Evolutionary conservation across 1,140 invertebrate genomes (phyloP), one percentile per base, ranked within the genome.

Genomic region (Berghia stephanieae): DNA sequence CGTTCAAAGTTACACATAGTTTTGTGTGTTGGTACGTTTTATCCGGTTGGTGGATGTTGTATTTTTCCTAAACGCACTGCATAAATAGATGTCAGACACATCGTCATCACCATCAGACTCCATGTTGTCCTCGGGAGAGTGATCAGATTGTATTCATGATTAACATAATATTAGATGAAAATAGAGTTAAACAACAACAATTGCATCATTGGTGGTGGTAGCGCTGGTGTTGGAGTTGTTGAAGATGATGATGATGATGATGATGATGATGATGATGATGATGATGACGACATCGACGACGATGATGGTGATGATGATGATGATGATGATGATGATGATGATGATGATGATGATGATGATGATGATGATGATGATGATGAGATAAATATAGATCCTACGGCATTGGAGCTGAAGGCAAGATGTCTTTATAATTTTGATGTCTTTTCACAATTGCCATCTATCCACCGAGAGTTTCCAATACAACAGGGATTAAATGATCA

Each of bases 41-140:
- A n/a, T n/a, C n/a, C n/a, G n/a, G n/a, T n/a, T n/a, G n/a, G n/a
- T n/a, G n/a, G n/a, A n/a, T n/a, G n/a, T n/a, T n/a, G n/a, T n/a
- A n/a, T n/a, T n/a, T n/a, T n/a, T n/a, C n/a, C n/a, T n/a, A n/a
- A n/a, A n/a, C n/a, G n/a, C n/a, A n/a, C n/a, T n/a, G n/a, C n/a
- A n/a, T n/a, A n/a, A n/a, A n/a, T n/a, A n/a, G n/a, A n/a, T n/a
- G n/a, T n/a, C n/a, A n/a, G n/a, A n/a, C n/a, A n/a, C n/a, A n/a
- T n/a, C n/a, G n/a, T n/a, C n/a, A n/a, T n/a, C n/a, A n/a, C n/a
- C n/a, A n/a, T n/a, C n/a, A n/a, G n/a, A n/a, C n/a, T n/a, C n/a
- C 55, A 90, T 79, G 85, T 89, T 88, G 57, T 89, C 87, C 77
- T 90, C 89, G 6, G 88, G 88, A 49, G 88, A 88, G 76, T 13